Evolutionary conservation across 2,113 vertebrate genomes (phyloP).

Genomic region (Morone saxatilis): DNA sequence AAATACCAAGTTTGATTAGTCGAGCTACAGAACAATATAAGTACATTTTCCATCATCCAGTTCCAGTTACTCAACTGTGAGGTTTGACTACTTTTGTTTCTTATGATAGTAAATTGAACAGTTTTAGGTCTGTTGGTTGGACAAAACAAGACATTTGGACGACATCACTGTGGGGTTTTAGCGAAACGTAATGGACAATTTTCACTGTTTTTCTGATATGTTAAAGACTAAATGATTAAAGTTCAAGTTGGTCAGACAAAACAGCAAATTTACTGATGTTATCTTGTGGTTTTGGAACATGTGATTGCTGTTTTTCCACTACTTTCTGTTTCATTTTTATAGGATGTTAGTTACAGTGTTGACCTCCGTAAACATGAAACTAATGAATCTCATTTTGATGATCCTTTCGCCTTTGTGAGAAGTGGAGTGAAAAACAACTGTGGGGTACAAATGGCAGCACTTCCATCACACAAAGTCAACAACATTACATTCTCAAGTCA

Average conservation of each 20-base stretch:
- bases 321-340: not conserved
- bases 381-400: not conserved
- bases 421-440: constrained; percentile 13
- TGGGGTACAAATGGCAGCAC: not conserved
- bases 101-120: not conserved
- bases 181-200: not conserved
- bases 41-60: not conserved
- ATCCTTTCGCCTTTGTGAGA: not conserved
- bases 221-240: not conserved
- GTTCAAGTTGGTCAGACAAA: not conserved
- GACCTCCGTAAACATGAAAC: constrained; percentile 19
- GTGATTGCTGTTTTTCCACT: not conserved
- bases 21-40: not conserved
- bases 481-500: not conserved
- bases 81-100: not conserved
- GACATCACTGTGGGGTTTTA: not conserved
- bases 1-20: not conserved
- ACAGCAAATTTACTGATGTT: not conserved
- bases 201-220: not conserved
- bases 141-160: not conserved
- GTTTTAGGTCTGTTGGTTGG: not conserved
- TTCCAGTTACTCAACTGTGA: not conserved
- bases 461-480: not conserved
- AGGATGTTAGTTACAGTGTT: not conserved
- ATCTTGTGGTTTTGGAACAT: not conserved